These are phyloP conservation scores for Bucco capensis DNA, from an alignment of 2,113 vertebrate species.

Conservation along the genomic window DNA sequence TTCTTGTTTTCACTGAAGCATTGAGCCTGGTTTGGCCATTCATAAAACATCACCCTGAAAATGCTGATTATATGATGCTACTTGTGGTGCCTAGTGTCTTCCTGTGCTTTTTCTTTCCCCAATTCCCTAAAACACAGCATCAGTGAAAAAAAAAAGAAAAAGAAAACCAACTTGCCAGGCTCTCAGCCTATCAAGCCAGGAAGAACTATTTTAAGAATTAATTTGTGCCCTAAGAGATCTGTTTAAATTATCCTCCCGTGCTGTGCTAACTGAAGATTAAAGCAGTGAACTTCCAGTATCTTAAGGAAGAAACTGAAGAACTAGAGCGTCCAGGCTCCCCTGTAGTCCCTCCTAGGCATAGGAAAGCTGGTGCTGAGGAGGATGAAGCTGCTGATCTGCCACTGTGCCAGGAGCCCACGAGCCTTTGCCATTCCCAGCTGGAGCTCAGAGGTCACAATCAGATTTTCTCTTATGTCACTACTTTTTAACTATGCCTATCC, in stretches of 20 bases:
- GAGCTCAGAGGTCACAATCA: neutral
- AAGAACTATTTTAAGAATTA: constrained; percentile 57
- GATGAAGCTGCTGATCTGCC: neutral
- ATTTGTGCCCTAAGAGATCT: constrained; percentile 49
- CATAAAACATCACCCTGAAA: constrained; percentile 40
- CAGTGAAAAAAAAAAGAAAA: neutral
- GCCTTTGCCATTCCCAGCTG: neutral
- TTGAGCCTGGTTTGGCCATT: neutral
- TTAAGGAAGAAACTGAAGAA: neutral
- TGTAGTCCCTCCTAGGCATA: neutral
- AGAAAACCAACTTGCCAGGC: neutral
- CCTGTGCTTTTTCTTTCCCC: neutral
- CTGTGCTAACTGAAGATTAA: constrained; percentile 43
- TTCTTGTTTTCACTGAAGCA: neutral
- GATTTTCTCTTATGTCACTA: neutral
- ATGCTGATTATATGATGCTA: neutral
- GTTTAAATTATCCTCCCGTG: constrained; percentile 45
- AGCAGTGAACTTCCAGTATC: constrained; percentile 29
- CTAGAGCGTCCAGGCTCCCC: neutral
- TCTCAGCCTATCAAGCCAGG: neutral
- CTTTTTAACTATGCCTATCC: neutral
- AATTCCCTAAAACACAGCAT: neutral
- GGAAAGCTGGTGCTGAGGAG: neutral
- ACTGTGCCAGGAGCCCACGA: neutral
- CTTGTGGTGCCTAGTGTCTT: neutral